Evolutionary conservation across 2,113 vertebrate genomes (phyloP).

Genomic region (Eretmochelys imbricata): DNA sequence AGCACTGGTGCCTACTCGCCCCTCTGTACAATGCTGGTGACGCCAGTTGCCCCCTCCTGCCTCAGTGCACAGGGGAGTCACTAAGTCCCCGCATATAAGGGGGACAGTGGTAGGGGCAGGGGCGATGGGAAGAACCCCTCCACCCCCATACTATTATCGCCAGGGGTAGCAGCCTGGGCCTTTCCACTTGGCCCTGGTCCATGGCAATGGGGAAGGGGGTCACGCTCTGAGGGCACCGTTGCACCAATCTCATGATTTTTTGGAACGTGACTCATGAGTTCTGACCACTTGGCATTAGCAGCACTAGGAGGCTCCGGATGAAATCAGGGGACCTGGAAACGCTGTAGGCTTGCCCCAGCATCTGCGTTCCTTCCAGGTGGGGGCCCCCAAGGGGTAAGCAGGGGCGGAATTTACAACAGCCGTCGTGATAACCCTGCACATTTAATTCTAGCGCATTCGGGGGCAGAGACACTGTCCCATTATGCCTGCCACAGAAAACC

Average conservation of each 20-base stretch:
- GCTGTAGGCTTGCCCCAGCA: not conserved
- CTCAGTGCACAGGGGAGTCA: not conserved
- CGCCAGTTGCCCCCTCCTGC: no score
- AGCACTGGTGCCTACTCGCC: not conserved
- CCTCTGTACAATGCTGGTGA: not conserved
- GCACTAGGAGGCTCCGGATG: no score
- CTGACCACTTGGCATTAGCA: no score
- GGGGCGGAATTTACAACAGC: not conserved
- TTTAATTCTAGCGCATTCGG: not conserved
- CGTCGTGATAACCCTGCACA: no score
- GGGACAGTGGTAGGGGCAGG: not conserved
- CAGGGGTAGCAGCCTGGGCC: no score
- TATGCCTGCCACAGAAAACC: not conserved
- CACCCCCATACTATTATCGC: no score
- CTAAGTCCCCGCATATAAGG: not conserved
- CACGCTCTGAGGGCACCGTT: not conserved
- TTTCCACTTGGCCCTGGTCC: not conserved
- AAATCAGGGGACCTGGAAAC: not conserved
- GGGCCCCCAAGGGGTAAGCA: not conserved
- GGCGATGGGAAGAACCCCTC: not conserved
- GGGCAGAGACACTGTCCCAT: rapidly evolving
- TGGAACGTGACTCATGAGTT: not conserved
- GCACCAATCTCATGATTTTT: not conserved
- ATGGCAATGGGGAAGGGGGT: not conserved
- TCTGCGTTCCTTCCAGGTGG: not conserved